Evolutionary conservation across 2,797 vertebrate species (phyloP), one percentile per base, ranked within the genome.

Genomic region (Scyliorhinus canicula): DNA sequence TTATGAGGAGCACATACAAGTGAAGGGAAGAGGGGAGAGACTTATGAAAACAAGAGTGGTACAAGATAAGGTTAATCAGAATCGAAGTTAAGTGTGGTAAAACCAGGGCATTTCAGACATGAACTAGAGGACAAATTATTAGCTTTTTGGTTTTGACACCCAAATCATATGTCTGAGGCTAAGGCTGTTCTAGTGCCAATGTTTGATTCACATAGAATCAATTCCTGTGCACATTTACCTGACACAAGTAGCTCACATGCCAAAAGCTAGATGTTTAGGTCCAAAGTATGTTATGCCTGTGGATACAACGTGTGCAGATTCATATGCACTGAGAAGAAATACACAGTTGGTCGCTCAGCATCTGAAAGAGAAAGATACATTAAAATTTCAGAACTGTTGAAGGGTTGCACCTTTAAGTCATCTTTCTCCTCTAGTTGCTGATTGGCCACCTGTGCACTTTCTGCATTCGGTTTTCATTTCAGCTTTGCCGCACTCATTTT

Each of bases 151-250:
- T 7, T 31, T 35, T 12, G 28, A 86, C 1, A 90, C 14, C 86
- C 21, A 6, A 57, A 90, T 90, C 16, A 5, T 2, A n/a, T 90
- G 85, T 1, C 40, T 82, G 14, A 55, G 52, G 55, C 16, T 35
- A n/a, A 57, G 52, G 52, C 11, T 88, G 85, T n/a, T 57, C 85
- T 21, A 57, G 55, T 60, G 55, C 35, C 86, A 60, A n/a, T 90
- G 57, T 60, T 47, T 90, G 86, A 60, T 90, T 90, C 86, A 90
- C 35, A 60, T 8, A 40, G 55, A 90, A 60, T 90, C 55, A 90
- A 90, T 90, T 90, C 55, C 86, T 60, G 35, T 90, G 55, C 86
- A 60, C 16, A 90, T 90, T 60, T 90, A 60, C 86, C 86, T 90
- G 86, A 60, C 86, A 90, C 55, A 90, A n/a, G 55, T 60, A n/a